Base-by-base conservation (phyloP, 1,140 invertebrate genomes). In the Harpegnathos saltator region DNA sequence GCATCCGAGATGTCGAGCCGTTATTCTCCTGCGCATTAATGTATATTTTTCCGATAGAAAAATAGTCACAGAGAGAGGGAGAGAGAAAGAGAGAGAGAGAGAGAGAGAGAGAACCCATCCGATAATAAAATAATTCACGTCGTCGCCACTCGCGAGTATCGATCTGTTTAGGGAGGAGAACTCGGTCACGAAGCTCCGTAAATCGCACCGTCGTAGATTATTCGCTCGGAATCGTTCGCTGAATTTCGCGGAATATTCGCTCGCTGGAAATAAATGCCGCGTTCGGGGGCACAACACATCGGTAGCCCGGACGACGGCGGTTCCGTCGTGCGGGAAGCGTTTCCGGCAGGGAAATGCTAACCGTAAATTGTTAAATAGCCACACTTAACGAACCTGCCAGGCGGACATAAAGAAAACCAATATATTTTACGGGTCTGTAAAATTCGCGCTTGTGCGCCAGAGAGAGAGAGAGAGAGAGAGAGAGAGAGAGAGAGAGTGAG, bases 321-420 rank as follows among this genome's bases (percentile, higher is more conserved):
- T 77, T 87, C 59, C 59, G 71, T 75, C 56, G 84, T 22, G 65
- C 54, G 80, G 24, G 59, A 86, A 58, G 84, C 85, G 48, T 78
- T 87, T 87, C 85, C 85, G 85, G 52, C 61, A 61, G 65, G 81
- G 73, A 78, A 80, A 85, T 52, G 58, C 48, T 73, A 44, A 69
- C 85, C 72, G 82, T 86, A 83, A 87, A 87, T 83, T 78, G 81
- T 69, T 87, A 87, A 87, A 87, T 78, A 86, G 69, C 80, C 59
- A 61, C 80, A 61, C 80, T 86, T 78, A 68, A 87, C 85, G 50
- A 85, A 33, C 72, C 66, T 50, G 54, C 66, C 80, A 48, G 0
- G 19, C 59, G 63, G 0, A 52, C 14, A 17, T 26, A 66, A 33
- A 62, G 56, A 56, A 82, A 65, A 56, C 56, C 59, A 85, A 65